Evolutionary conservation across 2,797 vertebrate genomes (phyloP).

Genomic region (Lagorchestes hirsutus): DNA sequence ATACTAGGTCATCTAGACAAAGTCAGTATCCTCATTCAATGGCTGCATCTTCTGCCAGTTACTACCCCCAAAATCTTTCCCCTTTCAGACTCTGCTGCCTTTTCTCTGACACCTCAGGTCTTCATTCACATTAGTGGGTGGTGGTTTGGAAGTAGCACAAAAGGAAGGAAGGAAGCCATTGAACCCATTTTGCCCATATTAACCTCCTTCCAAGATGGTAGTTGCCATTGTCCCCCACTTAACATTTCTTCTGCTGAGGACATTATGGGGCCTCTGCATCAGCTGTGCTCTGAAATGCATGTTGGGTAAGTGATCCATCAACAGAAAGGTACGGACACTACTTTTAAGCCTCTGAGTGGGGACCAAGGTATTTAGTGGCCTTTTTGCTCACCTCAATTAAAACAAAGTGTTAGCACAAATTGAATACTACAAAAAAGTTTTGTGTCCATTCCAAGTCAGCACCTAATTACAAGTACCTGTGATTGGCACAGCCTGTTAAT

Average conservation of each 20-base stretch:
- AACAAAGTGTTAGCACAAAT: conserved; percentile 80
- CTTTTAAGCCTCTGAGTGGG: conserved; percentile 26
- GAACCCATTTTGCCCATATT: background rate
- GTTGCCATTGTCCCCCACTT: background rate
- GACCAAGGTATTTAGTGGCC: conserved; percentile 74
- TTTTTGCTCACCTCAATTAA: conserved; percentile 84
- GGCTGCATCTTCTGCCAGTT: background rate
- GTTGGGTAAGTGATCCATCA: background rate
- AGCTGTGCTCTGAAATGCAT: background rate
- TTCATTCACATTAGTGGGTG: background rate
- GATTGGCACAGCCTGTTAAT: conserved; percentile 71
- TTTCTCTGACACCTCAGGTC: background rate
- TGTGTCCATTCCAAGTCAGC: conserved; percentile 84
- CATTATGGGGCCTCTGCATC: background rate
- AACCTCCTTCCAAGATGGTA: background rate
- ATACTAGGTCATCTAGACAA: background rate
- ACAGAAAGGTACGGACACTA: background rate
- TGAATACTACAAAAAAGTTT: conserved; percentile 60
- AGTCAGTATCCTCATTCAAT: background rate
- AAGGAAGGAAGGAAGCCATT: background rate
- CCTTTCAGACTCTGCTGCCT: background rate
- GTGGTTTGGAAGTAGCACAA: background rate
- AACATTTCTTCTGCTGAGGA: background rate
- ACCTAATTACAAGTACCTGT: conserved; percentile 84
- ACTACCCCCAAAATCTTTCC: background rate